These are phyloP conservation scores for Anticlea derivata DNA, from an alignment of 2,888 invertebrate species.

Conservation along the genomic window DNA sequence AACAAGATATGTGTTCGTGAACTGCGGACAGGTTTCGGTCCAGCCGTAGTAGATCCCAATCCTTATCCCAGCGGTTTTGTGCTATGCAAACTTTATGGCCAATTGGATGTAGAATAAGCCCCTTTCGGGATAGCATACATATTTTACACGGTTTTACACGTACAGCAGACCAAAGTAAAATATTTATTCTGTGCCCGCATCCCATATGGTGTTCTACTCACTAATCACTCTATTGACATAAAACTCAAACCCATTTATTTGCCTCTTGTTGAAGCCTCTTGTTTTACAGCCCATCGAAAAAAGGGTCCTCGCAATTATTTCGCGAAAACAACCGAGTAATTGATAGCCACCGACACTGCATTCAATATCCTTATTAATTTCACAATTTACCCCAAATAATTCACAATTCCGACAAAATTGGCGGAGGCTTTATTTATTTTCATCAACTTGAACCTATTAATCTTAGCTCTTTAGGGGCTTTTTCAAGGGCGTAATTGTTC, in stretches of 20 bases:
- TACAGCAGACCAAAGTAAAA: background rate
- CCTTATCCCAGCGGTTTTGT: too few species aligned
- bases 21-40: too few species aligned
- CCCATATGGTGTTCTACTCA: background rate
- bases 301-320: conserved; percentile 46
- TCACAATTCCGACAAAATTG: conserved; percentile 26
- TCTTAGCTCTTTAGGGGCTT: conserved; percentile 20
- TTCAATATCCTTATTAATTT: conserved; percentile 37
- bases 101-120: too few species aligned
- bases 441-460: conserved; percentile 32
- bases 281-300: conserved; percentile 13
- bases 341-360: conserved; percentile 48
- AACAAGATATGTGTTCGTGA: too few species aligned
- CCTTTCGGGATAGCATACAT: too few species aligned
- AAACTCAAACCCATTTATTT: conserved; percentile 4
- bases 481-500: conserved; percentile 23
- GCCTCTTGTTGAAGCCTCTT: conserved; percentile 5
- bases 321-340: conserved; percentile 69
- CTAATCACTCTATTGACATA: conserved; percentile 1
- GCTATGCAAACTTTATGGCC: too few species aligned
- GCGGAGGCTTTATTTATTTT: conserved; percentile 27
- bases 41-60: too few species aligned
- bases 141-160: too few species aligned
- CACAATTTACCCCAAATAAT: conserved; percentile 30
- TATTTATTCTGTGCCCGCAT: conserved; percentile 10